Conservation (phyloP, 2,888 invertebrate species). For the Gerosis bhagava region DNA sequence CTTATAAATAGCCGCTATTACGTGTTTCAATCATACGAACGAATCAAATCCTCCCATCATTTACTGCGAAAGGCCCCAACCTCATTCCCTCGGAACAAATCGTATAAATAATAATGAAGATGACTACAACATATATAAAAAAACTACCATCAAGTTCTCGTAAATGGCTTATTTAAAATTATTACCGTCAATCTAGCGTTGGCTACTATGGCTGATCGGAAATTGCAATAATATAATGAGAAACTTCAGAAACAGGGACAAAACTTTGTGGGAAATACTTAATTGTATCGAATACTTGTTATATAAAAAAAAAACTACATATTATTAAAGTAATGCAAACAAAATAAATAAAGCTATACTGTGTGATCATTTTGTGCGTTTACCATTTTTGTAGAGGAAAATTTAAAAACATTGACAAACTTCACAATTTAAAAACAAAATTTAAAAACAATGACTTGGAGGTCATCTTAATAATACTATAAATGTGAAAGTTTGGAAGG, state of each 20-base stretch:
- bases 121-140: conserved; percentile 10
- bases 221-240: conserved; percentile 13
- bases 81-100: conserved; percentile 16
- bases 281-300: too few species aligned
- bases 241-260: conserved; percentile 3
- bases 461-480: too few species aligned
- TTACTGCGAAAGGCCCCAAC: neutral
- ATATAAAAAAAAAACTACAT: too few species aligned
- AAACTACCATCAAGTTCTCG: conserved; percentile 10
- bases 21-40: conserved; percentile 15
- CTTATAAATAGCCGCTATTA: conserved; percentile 14
- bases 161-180: conserved; percentile 5
- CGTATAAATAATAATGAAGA: conserved; percentile 23
- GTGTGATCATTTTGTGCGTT: too few species aligned
- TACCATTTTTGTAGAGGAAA: too few species aligned
- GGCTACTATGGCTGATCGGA: conserved; percentile 11
- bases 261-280: neutral
- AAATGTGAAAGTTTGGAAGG: too few species aligned
- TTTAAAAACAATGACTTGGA: too few species aligned
- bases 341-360: too few species aligned
- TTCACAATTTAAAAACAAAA: too few species aligned
- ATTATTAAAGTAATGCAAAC: too few species aligned
- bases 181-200: conserved; percentile 5
- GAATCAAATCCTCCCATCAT: conserved; percentile 14
- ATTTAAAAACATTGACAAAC: too few species aligned